A percentile compares a stretch with the other conserved stretches of the same genome.
These are phyloP conservation scores for Cataglyphis rosenhaueri DNA, from an alignment of 2,888 invertebrate genomes.

Conservation along the genomic window DNA sequence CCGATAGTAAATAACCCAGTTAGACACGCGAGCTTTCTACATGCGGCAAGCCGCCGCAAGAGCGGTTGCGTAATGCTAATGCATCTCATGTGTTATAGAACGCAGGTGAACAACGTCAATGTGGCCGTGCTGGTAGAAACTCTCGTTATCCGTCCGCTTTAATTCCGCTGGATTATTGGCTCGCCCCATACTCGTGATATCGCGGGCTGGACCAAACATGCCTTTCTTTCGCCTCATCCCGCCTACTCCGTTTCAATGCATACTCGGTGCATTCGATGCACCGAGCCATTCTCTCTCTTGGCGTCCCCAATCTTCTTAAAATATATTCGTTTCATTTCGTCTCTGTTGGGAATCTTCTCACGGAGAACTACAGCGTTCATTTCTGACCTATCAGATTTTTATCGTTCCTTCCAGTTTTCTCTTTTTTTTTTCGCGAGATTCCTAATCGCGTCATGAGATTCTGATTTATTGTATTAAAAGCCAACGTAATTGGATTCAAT, in stretches of 20 bases:
- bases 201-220: slow-evolving; percentile 59
- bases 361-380: background rate
- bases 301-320: slow-evolving; percentile 62
- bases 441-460: background rate
- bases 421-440: background rate
- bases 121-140: slow-evolving; percentile 19
- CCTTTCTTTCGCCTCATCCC: slow-evolving; percentile 67
- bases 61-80: slow-evolving; percentile 77
- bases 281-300: slow-evolving; percentile 45
- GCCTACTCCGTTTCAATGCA: slow-evolving; percentile 63
- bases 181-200: slow-evolving; percentile 36
- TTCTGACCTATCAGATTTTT: background rate
- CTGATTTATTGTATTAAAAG: background rate
- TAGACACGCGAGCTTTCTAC: slow-evolving; percentile 64
- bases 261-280: slow-evolving; percentile 55
- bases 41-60: slow-evolving; percentile 75
- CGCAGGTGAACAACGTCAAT: slow-evolving; percentile 73
- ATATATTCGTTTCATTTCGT: slow-evolving; percentile 58
- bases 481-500: slow-evolving; percentile 6
- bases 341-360: slow-evolving; percentile 48
- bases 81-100: slow-evolving; percentile 80
- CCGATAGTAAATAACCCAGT: slow-evolving; percentile 75
- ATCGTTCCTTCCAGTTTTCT: background rate
- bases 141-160: slow-evolving; percentile 70
- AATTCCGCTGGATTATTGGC: slow-evolving; percentile 70